Evolutionary conservation across 2,113 vertebrate species (phyloP), one percentile per base, ranked within the genome.

Genomic region (Morphnarchus princeps): DNA sequence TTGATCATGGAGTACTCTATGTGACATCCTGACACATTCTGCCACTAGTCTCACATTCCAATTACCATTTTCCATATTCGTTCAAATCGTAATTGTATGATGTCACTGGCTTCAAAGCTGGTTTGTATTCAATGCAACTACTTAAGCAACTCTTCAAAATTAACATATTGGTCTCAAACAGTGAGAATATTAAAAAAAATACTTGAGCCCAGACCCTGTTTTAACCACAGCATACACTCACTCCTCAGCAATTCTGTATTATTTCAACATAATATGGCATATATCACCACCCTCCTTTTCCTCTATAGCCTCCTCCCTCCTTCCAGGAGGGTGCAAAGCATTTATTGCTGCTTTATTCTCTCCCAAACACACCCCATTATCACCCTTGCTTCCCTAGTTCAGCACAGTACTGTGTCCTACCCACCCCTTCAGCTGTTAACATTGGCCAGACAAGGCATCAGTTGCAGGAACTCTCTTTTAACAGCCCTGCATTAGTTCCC

Each of bases 31-130:
- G 16, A 34, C 11, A 9, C 5, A 3, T 24, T 86, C 36, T 66
- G n/a, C 31, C 42, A 16, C 19, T 2, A 6, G 2, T 32, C 21
- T 63, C 49, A 5, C 8, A 3, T 13, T 61, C 36, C 3, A 1
- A 12, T 16, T 57, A 13, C 16, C 8, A 12, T 58, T 49, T 49
- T 38, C 77, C 7, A 0, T 22, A 20, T 13, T 52, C 1, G 1
- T 66, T 47, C 36, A 26, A 38, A 16, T 47, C 0, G 0, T 4
- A 52, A 29, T 6, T 26, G 14, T 4, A 19, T 7, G 5, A 9
- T 29, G 36, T 47, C 31, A 42, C 50, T 6, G 9, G 18, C 18
- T 76, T 70, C 42, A 38, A 38, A 47, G 24, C 10, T 50, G 19
- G 49, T 58, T 70, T n/a, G 20, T 58, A 40, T 26, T 58, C 16